A percentile compares a stretch with the other conserved stretches of the same genome.
These are phyloP conservation scores for Apamea crenata DNA, from an alignment of 2,888 invertebrate genomes.

Conservation along the genomic window DNA sequence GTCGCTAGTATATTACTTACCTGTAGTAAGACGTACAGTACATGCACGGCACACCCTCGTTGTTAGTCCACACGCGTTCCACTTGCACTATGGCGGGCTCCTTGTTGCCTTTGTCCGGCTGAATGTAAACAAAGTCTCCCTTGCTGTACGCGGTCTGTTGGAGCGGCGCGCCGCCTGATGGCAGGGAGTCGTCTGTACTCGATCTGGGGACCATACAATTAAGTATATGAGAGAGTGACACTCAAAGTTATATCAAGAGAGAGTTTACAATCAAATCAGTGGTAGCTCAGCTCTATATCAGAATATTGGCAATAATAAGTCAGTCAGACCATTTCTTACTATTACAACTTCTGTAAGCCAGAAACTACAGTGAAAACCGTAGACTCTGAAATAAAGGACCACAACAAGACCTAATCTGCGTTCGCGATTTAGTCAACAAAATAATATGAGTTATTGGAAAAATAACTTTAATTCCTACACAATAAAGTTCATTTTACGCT, in stretches of 20 bases:
- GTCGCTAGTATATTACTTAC: slow-evolving; percentile 63
- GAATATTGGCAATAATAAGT: background rate
- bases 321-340: background rate
- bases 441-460: too few species aligned
- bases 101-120: slow-evolving; percentile 92
- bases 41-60: slow-evolving; percentile 95
- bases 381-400: background rate
- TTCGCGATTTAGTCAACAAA: too few species aligned
- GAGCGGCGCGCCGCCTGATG: slow-evolving; percentile 83
- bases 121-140: slow-evolving; percentile 98
- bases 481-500: too few species aligned
- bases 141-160: slow-evolving; percentile 85
- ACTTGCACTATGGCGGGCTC: slow-evolving; percentile 96
- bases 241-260: background rate
- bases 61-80: slow-evolving; percentile 96
- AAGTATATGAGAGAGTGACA: background rate
- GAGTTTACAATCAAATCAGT: background rate
- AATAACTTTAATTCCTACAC: too few species aligned
- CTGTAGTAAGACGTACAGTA: slow-evolving; percentile 96
- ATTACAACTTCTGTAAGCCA: background rate
- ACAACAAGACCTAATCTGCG: too few species aligned
- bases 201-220: slow-evolving; percentile 73
- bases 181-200: slow-evolving; percentile 86
- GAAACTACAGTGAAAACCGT: background rate
- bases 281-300: background rate